Evolutionary conservation across 2,888 invertebrate genomes (phyloP).

Genomic region (Coenonympha glycerion): DNA sequence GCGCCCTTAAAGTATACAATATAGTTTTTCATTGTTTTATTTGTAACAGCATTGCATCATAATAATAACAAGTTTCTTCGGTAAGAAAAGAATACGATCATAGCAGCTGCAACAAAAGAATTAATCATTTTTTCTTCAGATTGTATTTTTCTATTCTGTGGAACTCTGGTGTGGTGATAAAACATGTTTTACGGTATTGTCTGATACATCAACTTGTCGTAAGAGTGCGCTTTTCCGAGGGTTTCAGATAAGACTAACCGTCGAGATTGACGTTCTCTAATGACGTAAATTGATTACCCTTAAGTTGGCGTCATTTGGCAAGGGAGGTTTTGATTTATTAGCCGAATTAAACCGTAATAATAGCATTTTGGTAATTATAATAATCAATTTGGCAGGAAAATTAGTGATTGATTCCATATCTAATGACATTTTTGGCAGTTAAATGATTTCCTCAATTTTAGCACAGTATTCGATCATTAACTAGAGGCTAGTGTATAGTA

Average conservation of each 20-base stretch:
- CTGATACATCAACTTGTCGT: neutral
- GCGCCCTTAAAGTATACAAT: too few relatives aligned
- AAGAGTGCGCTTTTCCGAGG: neutral
- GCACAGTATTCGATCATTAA: neutral
- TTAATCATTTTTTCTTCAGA: too few relatives aligned
- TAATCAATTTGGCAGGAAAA: too few relatives aligned
- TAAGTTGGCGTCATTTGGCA: neutral
- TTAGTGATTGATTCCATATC: neutral
- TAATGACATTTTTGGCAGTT: neutral
- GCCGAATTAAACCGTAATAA: too few relatives aligned
- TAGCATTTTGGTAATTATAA: too few relatives aligned
- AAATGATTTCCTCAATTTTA: neutral
- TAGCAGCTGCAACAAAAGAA: too few relatives aligned
- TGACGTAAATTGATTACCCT: conserved; percentile 10
- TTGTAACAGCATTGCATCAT: too few relatives aligned
- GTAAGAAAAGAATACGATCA: too few relatives aligned
- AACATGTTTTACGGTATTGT: neutral
- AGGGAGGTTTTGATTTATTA: conserved; percentile 4
- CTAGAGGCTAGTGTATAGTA: neutral
- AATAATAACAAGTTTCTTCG: too few relatives aligned
- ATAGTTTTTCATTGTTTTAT: too few relatives aligned
- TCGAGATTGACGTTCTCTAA: conserved; percentile 8
- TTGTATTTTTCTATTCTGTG: too few relatives aligned
- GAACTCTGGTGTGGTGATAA: too few relatives aligned
- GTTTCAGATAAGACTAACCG: neutral